Base-by-base conservation (phyloP, 2,888 invertebrate species). In the Nomada fabriciana region DNA sequence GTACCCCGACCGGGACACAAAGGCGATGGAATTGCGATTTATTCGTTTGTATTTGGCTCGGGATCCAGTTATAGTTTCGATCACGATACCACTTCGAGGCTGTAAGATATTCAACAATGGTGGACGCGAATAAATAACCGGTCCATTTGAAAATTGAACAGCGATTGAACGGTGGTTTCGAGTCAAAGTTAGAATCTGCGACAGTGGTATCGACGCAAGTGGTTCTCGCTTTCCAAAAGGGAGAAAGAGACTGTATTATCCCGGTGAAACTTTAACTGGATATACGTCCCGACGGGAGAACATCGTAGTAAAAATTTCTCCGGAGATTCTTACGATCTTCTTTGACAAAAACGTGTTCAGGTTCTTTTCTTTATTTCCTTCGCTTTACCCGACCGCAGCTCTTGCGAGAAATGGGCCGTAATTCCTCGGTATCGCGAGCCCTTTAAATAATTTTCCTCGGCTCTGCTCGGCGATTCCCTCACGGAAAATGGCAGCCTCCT, bases 71-170 rank as follows among this genome's bases (percentile, higher is more conserved):
- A 53, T 25, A 53, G n/a, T 55, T 72, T 15, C 72, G 42, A 55
- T 63, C 43, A 15, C 55, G 42, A 63, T 72, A 63, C 63, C 55
- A 63, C 53, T 63, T n/a, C 36, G 0, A 13, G 11, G 9, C 50
- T 52, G 10, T n/a, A 67, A 55, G 25, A 13, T 36, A 23, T 63
- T 50, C 25, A 53, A 36, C 25, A 47, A 42, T 3, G 52, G 13
- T 52, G 18, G 23, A 47, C 43, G 23, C n/a, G 4, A 47, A 15
- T 15, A 18, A n/a, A 36, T 36, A 36, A 36, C 15, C 47, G n/a
- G 59, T 47, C 69, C 59, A 29, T 61, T 63, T 11, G 29, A 47
- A 36, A 61, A 70, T 71, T n/a, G 71, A 71, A 70, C 47, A 47
- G 13, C 18, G 53, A 11, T 13, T 11, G 59, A 20, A 29, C 42